Evolutionary conservation across 1,140 invertebrate genomes (phyloP).

Genomic region (Cardiocondyla obscurior): DNA sequence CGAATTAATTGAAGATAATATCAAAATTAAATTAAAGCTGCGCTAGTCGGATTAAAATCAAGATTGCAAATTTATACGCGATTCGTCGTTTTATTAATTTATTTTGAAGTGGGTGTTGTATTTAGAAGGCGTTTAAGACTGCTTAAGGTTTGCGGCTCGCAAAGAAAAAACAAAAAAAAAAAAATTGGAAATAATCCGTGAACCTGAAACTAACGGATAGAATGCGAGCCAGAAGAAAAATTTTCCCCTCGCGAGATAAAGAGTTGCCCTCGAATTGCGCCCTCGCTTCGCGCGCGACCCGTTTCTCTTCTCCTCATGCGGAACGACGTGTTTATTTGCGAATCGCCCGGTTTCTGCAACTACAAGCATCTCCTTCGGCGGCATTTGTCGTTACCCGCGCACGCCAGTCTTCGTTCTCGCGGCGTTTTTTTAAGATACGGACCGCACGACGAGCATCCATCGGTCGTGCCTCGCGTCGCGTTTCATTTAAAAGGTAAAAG

Average conservation of each 20-base stretch:
- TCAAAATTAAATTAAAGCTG: background rate
- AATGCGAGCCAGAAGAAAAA: background rate
- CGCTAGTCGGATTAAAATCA: background rate
- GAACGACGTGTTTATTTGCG: constrained; percentile 47
- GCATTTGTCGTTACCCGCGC: constrained; percentile 1
- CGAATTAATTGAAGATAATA: background rate
- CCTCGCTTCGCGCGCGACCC: background rate
- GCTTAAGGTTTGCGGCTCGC: too few species aligned
- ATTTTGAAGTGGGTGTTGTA: too few species aligned
- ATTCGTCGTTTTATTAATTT: too few species aligned
- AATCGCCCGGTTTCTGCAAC: constrained; percentile 21
- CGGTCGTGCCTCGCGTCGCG: background rate
- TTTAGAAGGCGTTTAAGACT: too few species aligned
- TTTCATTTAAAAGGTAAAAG: background rate
- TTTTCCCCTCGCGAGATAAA: constrained; percentile 11
- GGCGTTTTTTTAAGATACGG: background rate
- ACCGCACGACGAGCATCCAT: too few species aligned
- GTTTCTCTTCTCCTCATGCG: constrained; percentile 48
- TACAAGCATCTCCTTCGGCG: background rate
- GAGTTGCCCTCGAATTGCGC: background rate
- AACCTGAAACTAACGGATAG: background rate
- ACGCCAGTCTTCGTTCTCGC: background rate
- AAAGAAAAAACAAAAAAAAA: too few species aligned
- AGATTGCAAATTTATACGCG: constrained; percentile 9
- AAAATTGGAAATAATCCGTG: background rate